phyloP scores from a whole-genome alignment of 1,140 invertebrate genomes.

The Pseudomyrmex dendroicus region DNA sequence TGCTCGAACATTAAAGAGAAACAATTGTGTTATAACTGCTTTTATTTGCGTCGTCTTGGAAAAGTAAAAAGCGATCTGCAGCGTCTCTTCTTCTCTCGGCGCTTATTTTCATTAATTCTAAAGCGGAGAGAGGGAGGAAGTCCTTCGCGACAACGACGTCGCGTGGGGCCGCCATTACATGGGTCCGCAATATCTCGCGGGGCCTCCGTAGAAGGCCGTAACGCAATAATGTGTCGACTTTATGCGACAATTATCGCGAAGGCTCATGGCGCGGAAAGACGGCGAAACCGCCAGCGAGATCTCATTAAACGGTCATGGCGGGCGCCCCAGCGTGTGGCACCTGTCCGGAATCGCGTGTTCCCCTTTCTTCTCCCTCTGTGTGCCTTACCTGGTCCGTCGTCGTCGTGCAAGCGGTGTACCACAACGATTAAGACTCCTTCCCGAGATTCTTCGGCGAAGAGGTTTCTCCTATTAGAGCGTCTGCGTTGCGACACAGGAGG shows the following conservation, averaged over 20 bases:
- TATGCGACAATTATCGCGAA: conserved; percentile 83
- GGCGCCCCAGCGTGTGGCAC: conserved; percentile 81
- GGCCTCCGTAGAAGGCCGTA: conserved; percentile 75
- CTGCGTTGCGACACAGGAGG: not conserved
- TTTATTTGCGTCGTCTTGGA: conserved; percentile 16
- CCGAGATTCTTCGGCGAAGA: conserved; percentile 22
- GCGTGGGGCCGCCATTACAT: conserved; percentile 78
- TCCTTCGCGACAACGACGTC: conserved; percentile 61
- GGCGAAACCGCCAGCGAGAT: conserved; percentile 69
- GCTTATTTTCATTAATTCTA: conserved; percentile 64
- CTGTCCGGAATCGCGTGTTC: conserved; percentile 74
- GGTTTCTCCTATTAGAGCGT: conserved; percentile 7
- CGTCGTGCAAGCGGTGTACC: not conserved
- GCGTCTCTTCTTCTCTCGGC: not conserved
- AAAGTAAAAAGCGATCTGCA: conserved; percentile 33
- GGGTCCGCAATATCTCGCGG: conserved; percentile 76
- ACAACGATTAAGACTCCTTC: conserved; percentile 13
- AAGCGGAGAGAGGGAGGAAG: conserved; percentile 17
- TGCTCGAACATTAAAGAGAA: not conserved
- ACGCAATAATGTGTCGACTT: conserved; percentile 83
- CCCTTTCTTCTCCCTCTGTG: not conserved
- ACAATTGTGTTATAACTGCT: conserved; percentile 2
- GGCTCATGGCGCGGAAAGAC: conserved; percentile 77
- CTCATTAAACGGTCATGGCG: conserved; percentile 78
- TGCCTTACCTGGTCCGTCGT: conserved; percentile 14